phyloP scores from a whole-genome alignment of 2,888 invertebrate genomes.

The Polydrusus cervinus region DNA sequence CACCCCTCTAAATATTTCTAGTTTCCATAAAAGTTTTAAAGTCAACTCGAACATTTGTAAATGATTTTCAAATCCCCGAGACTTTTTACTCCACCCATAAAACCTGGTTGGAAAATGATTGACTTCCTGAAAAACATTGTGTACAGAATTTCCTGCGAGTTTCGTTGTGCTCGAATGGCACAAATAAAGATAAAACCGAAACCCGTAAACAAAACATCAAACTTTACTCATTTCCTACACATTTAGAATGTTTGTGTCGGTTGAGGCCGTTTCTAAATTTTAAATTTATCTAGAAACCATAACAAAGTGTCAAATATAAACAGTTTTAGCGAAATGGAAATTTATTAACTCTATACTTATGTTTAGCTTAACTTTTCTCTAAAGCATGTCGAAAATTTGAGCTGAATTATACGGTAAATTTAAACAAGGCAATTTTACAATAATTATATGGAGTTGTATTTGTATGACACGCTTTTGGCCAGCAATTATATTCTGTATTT shows the following conservation, averaged over 20 bases:
- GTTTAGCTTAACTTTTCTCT: constrained; percentile 10
- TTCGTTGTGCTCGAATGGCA: background rate
- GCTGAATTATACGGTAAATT: too few relatives aligned
- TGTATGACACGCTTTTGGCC: too few relatives aligned
- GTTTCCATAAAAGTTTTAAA: too few relatives aligned
- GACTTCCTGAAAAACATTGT: background rate
- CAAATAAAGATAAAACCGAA: constrained; percentile 5
- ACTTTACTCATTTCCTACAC: constrained; percentile 7
- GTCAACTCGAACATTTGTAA: too few relatives aligned
- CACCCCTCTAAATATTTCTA: too few relatives aligned
- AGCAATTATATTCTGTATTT: too few relatives aligned
- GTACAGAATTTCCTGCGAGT: background rate
- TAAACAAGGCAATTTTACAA: too few relatives aligned
- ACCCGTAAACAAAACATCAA: constrained; percentile 11
- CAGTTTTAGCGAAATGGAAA: background rate
- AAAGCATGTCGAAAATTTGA: background rate
- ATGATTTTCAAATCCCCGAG: background rate
- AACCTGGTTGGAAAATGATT: background rate
- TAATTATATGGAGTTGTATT: too few relatives aligned
- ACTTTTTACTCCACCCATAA: constrained; percentile 1
- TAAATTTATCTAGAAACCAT: constrained; percentile 14
- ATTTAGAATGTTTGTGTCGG: background rate
- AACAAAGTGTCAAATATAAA: background rate
- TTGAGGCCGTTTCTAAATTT: background rate
- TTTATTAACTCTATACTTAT: background rate